Evolutionary conservation across 1,140 invertebrate species (phyloP).

Genomic region (Lasioglossum baleicum): DNA sequence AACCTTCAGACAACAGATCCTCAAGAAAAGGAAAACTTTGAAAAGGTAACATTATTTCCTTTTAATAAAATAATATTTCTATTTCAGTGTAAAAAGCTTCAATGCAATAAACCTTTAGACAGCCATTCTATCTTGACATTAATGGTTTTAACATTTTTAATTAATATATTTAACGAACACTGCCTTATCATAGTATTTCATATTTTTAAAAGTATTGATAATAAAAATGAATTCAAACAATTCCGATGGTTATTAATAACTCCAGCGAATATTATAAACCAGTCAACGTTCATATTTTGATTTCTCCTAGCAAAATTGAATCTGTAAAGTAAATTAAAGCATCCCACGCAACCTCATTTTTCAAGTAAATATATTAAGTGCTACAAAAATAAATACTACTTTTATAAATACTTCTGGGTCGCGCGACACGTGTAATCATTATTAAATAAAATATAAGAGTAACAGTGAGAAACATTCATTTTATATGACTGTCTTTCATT

Average conservation of each 20-base stretch:
- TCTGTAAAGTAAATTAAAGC: not conserved
- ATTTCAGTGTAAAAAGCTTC: slow-evolving; percentile 4
- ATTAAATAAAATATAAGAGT: not conserved
- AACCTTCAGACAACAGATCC: slow-evolving; percentile 81
- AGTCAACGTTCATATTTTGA: not conserved
- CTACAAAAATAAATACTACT: slow-evolving; percentile 1
- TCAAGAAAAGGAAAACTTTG: slow-evolving; percentile 86
- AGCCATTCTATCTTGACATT: not conserved
- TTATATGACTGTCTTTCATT: not conserved
- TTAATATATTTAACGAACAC: not conserved
- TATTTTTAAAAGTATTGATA: not conserved
- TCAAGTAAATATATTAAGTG: not conserved
- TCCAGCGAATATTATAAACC: not conserved
- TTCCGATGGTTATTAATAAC: not conserved
- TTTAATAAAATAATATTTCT: slow-evolving; percentile 50
- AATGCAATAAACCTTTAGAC: not conserved
- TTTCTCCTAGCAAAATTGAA: not conserved
- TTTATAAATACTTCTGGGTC: not conserved
- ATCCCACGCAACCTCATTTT: not conserved
- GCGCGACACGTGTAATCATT: not conserved
- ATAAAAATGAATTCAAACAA: not conserved
- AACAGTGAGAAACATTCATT: slow-evolving; percentile 5
- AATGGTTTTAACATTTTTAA: not conserved
- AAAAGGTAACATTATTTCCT: slow-evolving; percentile 83
- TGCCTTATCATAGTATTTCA: not conserved